phyloP scores from a whole-genome alignment of 2,113 vertebrate species.

The Tautogolabrus adspersus region DNA sequence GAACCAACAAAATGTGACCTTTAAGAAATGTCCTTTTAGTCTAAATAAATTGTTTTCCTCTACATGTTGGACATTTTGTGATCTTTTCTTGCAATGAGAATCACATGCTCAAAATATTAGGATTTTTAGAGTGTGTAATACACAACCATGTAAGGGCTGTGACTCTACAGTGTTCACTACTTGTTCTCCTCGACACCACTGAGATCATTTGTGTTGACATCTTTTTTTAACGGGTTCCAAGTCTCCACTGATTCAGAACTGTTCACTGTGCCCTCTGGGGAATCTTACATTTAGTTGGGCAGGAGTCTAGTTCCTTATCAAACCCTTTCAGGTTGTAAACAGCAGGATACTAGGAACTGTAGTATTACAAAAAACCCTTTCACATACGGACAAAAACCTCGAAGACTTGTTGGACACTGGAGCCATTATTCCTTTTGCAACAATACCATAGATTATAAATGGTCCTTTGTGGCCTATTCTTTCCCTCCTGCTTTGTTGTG shows the following conservation, averaged over 20 bases:
- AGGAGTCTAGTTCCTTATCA: slow-evolving; percentile 68
- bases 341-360: slow-evolving; percentile 56
- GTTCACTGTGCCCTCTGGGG: slow-evolving; percentile 66
- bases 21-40: slow-evolving; percentile 49
- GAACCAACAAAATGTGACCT: slow-evolving; percentile 65
- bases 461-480: slow-evolving; percentile 72
- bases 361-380: slow-evolving; percentile 56
- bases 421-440: slow-evolving; percentile 64
- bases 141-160: slow-evolving; percentile 22
- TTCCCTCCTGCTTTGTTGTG: slow-evolving; percentile 60
- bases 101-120: background rate
- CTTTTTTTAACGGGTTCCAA: slow-evolving; percentile 63
- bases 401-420: slow-evolving; percentile 62
- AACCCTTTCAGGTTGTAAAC: slow-evolving; percentile 60
- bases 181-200: slow-evolving; percentile 43
- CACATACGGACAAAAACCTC: slow-evolving; percentile 51
- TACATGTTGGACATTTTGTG: background rate
- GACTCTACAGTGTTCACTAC: background rate
- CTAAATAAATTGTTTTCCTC: slow-evolving; percentile 20
- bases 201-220: slow-evolving; percentile 67
- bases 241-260: slow-evolving; percentile 75
- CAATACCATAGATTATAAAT: slow-evolving; percentile 71
- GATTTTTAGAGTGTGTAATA: slow-evolving; percentile 26
- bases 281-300: slow-evolving; percentile 60
- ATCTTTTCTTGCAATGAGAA: background rate